Base-by-base conservation (phyloP, 2,888 invertebrate genomes). In the Oligia fasciuncula region DNA sequence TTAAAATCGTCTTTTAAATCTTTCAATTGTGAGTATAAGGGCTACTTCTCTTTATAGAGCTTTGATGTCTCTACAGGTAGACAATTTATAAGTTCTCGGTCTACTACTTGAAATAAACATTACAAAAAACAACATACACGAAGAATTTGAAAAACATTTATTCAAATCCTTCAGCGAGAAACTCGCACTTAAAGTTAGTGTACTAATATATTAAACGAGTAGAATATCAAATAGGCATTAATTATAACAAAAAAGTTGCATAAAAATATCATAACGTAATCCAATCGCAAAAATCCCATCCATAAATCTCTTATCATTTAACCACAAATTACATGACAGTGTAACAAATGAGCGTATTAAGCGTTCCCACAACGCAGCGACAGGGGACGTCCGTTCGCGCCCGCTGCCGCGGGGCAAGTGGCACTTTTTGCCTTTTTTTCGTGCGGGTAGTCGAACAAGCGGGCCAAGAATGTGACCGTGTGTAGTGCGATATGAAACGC, bases 401-500 rank as follows among this genome's bases (percentile, higher is more conserved):
- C 90, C 87, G 87, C 85, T 81, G 94, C 95, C 95, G 87, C 89
- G 71, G 93, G 95, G 91, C 91, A 83, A 94, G 87, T 95, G 93
- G 88, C 83, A 82, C 82, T 86, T 89, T 89, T 91, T 88, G 43
- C 72, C 85, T 91, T 92, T 92, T 93, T 93, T 91, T 89, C 89
- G 63, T 85, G 87, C 92, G 94, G 94, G 95, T 94, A 95, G 94
- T 92, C 89, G 89, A 70, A 89, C 90, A 93, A 87, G 85, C 84
- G 73, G 73, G 63, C 80, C 49, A 87, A 93, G 94, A 95, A 95
- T 95, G 95, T 94, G 94, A 95, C 95, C 94, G 92, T 90, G 88
- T 92, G 86, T 84, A 91, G 94, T 94, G 95, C 94, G 94, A 95
- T 95, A 95, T 95, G 94, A 92, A 90, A 85, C 85, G 94, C 95